Evolutionary conservation across 2,113 vertebrate species (phyloP).

Genomic region (Arothron firmamentum): DNA sequence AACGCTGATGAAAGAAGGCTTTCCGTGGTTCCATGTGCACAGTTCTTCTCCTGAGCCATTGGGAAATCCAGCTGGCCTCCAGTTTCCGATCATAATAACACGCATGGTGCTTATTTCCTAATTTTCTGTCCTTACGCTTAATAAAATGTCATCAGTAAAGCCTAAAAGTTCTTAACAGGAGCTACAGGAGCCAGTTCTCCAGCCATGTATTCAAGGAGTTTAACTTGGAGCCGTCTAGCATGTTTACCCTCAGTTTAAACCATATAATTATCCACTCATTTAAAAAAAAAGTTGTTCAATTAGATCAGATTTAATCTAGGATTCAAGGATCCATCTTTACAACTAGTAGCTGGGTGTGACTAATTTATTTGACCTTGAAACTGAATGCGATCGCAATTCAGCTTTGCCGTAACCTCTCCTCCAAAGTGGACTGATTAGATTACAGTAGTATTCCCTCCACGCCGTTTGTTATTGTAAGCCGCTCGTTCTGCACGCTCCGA

Average conservation of each 20-base stretch:
- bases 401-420: slow-evolving; percentile 42
- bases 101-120: not conserved
- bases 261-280: slow-evolving; percentile 1
- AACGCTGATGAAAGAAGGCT: slow-evolving; percentile 25
- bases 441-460: slow-evolving; percentile 32
- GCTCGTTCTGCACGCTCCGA: slow-evolving; percentile 25
- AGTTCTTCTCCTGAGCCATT: slow-evolving; percentile 11
- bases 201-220: slow-evolving; percentile 2
- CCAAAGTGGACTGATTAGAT: slow-evolving; percentile 59
- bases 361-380: slow-evolving; percentile 57
- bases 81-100: slow-evolving; percentile 25
- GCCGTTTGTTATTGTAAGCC: slow-evolving; percentile 38
- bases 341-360: slow-evolving; percentile 28
- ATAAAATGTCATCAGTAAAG: not conserved
- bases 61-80: slow-evolving; percentile 29
- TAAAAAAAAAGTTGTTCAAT: slow-evolving; percentile 24
- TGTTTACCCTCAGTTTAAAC: not conserved
- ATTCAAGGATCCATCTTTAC: slow-evolving; percentile 12
- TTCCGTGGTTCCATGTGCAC: slow-evolving; percentile 8
- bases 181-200: not conserved
- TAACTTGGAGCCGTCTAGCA: not conserved
- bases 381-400: slow-evolving; percentile 30
- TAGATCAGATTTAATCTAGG: slow-evolving; percentile 25
- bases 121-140: not conserved
- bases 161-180: not conserved